Percentiles rank a stretch among this genome's conserved stretches.
Evolutionary conservation across 1,140 invertebrate genomes (phyloP).

Genomic region (Papilio aristodemus): DNA sequence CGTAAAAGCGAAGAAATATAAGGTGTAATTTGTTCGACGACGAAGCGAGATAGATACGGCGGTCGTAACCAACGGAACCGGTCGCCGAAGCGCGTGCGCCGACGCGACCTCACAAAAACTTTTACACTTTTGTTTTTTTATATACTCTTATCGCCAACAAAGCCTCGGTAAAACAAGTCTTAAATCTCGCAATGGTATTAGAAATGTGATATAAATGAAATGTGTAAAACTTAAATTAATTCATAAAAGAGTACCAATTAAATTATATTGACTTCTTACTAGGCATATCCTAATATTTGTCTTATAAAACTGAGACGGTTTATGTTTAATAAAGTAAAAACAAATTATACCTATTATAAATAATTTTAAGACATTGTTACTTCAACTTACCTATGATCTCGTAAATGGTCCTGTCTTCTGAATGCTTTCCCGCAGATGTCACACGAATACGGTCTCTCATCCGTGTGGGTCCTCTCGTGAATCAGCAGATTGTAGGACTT

Average conservation of each 20-base stretch:
- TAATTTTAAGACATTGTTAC: not conserved
- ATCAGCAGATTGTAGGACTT: conserved; percentile 98
- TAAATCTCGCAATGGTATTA: conserved; percentile 66
- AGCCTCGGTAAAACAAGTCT: conserved; percentile 59
- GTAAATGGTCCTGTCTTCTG: conserved; percentile 94
- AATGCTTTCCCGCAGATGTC: conserved; percentile 98
- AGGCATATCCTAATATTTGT: no score
- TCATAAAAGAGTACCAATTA: conserved; percentile 38
- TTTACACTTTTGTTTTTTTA: conserved; percentile 73
- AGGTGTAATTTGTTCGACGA: conserved; percentile 75
- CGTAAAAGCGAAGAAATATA: conserved; percentile 77
- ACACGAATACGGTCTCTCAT: conserved; percentile 96
- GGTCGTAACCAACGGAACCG: conserved; percentile 75
- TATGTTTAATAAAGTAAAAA: no score
- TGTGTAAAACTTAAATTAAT: conserved; percentile 46
- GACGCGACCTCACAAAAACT: conserved; percentile 78
- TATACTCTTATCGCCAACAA: conserved; percentile 68
- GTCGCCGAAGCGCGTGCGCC: conserved; percentile 71
- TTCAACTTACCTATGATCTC: conserved; percentile 90
- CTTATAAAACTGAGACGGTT: no score
- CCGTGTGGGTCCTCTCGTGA: conserved; percentile 96
- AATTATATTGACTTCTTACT: no score
- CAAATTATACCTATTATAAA: not conserved
- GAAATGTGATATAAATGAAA: conserved; percentile 58
- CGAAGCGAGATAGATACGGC: conserved; percentile 72